These are phyloP conservation scores for Lepus oiostolus DNA, from an alignment of 2,797 vertebrate species.

Conservation along the genomic window DNA sequence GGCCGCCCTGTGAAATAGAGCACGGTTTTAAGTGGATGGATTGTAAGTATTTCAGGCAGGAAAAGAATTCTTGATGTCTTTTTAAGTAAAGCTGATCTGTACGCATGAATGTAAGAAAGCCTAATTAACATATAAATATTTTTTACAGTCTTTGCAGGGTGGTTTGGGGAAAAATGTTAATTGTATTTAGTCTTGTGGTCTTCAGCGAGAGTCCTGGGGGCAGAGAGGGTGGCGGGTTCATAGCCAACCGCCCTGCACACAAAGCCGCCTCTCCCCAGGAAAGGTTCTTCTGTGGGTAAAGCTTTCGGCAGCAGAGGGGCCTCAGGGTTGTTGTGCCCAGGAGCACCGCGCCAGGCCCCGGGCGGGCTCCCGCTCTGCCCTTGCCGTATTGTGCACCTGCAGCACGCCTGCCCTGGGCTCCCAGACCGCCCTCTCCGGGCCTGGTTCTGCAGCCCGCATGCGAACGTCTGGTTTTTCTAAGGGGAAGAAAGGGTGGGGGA, in stretches of 20 bases:
- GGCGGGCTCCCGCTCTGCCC: too few species aligned
- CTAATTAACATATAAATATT: conserved; percentile 65
- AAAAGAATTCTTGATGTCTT: conserved; percentile 45
- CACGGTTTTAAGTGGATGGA: conserved; percentile 56
- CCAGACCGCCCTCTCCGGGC: not conserved
- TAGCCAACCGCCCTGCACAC: not conserved
- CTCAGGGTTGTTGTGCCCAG: not conserved
- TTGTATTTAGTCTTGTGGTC: conserved; percentile 67
- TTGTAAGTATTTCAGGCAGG: conserved; percentile 70
- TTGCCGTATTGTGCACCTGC: not conserved
- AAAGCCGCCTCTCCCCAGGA: conserved; percentile 46
- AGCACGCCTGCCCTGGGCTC: not conserved
- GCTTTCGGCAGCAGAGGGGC: conserved; percentile 17
- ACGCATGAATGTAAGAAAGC: conserved; percentile 56
- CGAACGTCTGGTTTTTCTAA: conserved; percentile 22
- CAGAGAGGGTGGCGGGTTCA: conserved; percentile 57
- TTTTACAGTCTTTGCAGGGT: conserved; percentile 49
- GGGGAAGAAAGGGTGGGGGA: not conserved
- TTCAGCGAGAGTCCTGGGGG: conserved; percentile 61
- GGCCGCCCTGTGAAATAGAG: conserved; percentile 67
- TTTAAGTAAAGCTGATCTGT: conserved; percentile 61
- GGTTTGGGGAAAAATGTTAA: conserved; percentile 38
- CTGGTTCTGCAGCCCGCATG: not conserved
- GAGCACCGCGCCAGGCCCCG: not conserved
- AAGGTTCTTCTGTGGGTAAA: not conserved